Base-by-base conservation (phyloP, 2,797 vertebrate genomes). In the Gastrophryne carolinensis region DNA sequence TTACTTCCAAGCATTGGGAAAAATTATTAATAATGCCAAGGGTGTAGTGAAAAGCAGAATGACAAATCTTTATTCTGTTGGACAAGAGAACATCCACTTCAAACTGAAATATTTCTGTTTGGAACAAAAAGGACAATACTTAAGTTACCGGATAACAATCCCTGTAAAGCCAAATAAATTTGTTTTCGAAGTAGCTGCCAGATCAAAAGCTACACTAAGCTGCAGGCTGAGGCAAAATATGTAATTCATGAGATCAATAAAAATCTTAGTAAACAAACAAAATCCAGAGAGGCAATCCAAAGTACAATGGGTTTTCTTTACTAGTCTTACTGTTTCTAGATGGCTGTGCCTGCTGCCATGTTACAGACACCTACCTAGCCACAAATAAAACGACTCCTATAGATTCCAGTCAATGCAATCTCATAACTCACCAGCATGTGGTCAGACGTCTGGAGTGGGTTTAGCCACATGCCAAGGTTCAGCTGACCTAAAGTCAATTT, bases 41-140 rank as follows among this genome's bases (percentile, higher is more conserved):
- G 30, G 41, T 52, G 32, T 23, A 58, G 50, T 17, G 29, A 23
- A 60, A 27, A 60, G 62, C 19, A 34, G 67, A 44, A 67, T 49
- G 39, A 49, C 53, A 75, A 53, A 64, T 37, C 13, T 67, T 24
- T 67, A 5, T 21, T 11, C 21, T 27, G 57, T 17, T 5, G 13
- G 62, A 24, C n/a, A 72, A 37, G 30, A 62, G 53, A 72, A 69
- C 35, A 50, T 72, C 30, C 52, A 62, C 34, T 58, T 53, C 24
- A 8, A 52, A 66, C 29, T 66, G 21, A 66, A 37, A 13, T 26
- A 52, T 66, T 53, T 67, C 19, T 39, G 30, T 67, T 21, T 67
- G 47, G 49, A 67, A 37, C n/a, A 53, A 13, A 54, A 37, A 23
- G 30, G 32, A 53, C 49, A 53, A 49, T 37, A 23, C 30, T 37